Evolutionary conservation across 2,888 invertebrate genomes (phyloP).

Genomic region (Cerastis leucographa): DNA sequence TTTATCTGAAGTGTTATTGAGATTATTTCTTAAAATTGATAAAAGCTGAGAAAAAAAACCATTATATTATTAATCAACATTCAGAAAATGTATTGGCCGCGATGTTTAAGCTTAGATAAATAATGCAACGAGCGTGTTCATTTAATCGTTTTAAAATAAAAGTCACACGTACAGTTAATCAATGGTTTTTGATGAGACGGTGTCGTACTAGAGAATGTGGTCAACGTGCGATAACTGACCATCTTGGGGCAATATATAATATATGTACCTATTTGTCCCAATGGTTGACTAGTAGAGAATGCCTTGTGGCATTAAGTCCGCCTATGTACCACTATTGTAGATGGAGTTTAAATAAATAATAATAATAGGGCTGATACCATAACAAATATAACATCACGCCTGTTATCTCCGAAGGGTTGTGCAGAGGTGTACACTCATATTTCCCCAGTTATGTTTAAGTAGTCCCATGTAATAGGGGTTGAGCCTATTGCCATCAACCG

Average conservation of each 20-base stretch:
- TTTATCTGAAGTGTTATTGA: background rate
- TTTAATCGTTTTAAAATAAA: constrained; percentile 34
- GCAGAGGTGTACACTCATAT: too few relatives aligned
- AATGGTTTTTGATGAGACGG: constrained; percentile 39
- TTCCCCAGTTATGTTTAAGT: too few relatives aligned
- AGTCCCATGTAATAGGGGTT: too few relatives aligned
- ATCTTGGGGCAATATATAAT: constrained; percentile 36
- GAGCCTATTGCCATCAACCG: too few relatives aligned
- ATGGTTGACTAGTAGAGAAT: too few relatives aligned
- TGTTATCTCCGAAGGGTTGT: too few relatives aligned
- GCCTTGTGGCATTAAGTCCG: too few relatives aligned
- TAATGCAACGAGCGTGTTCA: constrained; percentile 35
- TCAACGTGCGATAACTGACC: constrained; percentile 25
- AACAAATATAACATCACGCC: too few relatives aligned
- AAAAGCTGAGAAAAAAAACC: background rate
- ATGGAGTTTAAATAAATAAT: too few relatives aligned
- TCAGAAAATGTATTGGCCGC: constrained; percentile 5
- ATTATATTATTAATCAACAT: background rate
- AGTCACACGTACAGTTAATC: constrained; percentile 30
- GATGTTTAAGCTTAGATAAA: constrained; percentile 21
- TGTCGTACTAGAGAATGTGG: constrained; percentile 44
- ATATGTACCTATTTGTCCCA: too few relatives aligned
- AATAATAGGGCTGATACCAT: too few relatives aligned
- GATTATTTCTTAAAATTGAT: constrained; percentile 1
- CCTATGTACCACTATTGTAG: too few relatives aligned